Conservation (phyloP, 2,113 vertebrate genomes). For the Paramormyrops kingsleyae region DNA sequence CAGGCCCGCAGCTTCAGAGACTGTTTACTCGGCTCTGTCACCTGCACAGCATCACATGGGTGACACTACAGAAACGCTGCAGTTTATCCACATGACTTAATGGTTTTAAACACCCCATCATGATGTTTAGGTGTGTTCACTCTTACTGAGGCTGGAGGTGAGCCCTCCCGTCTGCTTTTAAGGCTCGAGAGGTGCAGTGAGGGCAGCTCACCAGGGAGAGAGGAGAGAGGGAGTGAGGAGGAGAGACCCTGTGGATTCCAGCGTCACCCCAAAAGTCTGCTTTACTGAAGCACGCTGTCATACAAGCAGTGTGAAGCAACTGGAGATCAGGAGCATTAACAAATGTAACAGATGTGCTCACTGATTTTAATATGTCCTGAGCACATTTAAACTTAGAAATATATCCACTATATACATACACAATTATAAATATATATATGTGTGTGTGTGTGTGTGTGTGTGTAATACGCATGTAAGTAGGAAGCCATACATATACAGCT, state of each 20-base stretch:
- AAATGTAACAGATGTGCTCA: background rate
- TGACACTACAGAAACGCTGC: background rate
- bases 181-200: background rate
- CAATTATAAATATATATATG: background rate
- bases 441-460: background rate
- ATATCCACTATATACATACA: background rate
- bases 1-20: background rate
- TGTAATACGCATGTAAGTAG: background rate
- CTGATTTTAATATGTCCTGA: background rate
- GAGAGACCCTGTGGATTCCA: background rate
- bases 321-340: background rate
- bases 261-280: background rate
- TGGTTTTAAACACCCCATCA: slow-evolving; percentile 20
- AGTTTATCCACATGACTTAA: slow-evolving; percentile 7
- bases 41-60: slow-evolving; percentile 17
- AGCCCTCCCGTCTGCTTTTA: background rate
- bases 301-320: background rate
- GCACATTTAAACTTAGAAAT: background rate
- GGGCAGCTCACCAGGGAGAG: background rate
- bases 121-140: slow-evolving; percentile 1
- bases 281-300: background rate
- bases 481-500: background rate
- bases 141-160: background rate
- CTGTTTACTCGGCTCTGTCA: background rate
- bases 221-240: background rate